Percentiles rank a stretch among this genome's conserved stretches.
Conservation (phyloP, 1,140 invertebrate genomes). For the Drosophila auraria region DNA sequence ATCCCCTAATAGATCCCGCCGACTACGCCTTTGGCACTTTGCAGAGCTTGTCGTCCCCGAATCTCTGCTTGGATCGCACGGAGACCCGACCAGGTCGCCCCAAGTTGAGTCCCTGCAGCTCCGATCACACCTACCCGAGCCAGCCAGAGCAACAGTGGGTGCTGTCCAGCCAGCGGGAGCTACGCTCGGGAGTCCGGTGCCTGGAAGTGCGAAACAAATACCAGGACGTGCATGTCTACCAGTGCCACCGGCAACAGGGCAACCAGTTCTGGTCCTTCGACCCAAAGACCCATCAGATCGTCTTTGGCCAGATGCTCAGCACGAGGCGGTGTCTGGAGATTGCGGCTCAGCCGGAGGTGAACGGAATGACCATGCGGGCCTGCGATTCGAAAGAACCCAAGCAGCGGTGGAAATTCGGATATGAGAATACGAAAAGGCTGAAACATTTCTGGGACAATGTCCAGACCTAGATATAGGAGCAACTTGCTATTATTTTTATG, state of each 20-base stretch:
- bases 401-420: conserved; percentile 75
- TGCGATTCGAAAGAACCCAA: conserved; percentile 54
- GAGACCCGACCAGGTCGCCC: conserved; percentile 87
- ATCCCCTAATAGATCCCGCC: conserved; percentile 95
- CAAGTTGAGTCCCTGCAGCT: conserved; percentile 86
- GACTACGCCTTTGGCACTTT: conserved; percentile 93
- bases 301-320: conserved; percentile 35
- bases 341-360: conserved; percentile 32
- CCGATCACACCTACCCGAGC: conserved; percentile 85
- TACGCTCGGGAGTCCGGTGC: conserved; percentile 92
- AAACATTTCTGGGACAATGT: conserved; percentile 55
- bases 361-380: conserved; percentile 5
- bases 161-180: conserved; percentile 95
- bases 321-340: conserved; percentile 59
- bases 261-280: conserved; percentile 97
- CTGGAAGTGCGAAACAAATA: conserved; percentile 92
- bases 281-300: conserved; percentile 84
- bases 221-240: conserved; percentile 89
- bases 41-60: conserved; percentile 88
- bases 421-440: conserved; percentile 56
- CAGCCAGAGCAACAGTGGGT: conserved; percentile 87
- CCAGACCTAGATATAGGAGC: neutral
- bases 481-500: neutral
- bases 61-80: conserved; percentile 92
- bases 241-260: conserved; percentile 93